Evolutionary conservation across 1,140 invertebrate species (phyloP), one percentile per base, ranked within the genome.

Genomic region (Hermetia illucens): DNA sequence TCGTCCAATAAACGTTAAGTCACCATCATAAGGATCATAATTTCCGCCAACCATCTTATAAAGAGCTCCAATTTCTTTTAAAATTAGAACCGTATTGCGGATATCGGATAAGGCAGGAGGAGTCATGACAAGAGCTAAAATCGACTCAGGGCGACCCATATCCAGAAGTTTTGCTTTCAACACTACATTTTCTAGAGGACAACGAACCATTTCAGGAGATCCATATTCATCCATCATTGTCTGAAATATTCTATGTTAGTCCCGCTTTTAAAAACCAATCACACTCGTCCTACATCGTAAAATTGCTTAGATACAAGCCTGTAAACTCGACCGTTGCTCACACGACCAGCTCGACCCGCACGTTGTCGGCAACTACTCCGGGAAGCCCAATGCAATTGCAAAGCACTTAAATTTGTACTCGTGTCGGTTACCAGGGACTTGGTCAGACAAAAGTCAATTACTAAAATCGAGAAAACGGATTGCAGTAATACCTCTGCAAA

Each of bases 401-500:
- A 64, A 33, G 73, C 74, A 20, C 79, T 75, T 48, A 83, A 92
- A 65, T 88, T 88, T 0, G 84, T 84, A 1, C 61, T 55, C 4
- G 66, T 53, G 56, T 94, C 82, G 34, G 73, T 74, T 3, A 79
- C 64, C 38, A 92, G 58, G 25, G 75, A 69, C 65, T 94, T 96
- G 20, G 85, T 89, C 12, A 96, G 64, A 62, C 92, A 96, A 62
- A 91, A 96, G 64, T 98, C 94, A 50, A 98, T 87, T 5, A 98
- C 90, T 89, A 58, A 38, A 63, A 53, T 44, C 13, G 46, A 42
- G 16, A 36, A 24, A 10, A 38, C 13, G 10, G n/a, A 38, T 17
- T 6, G 4, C n/a, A 8, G 12, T 16, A 27, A 38, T 8, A 15
- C 13, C 5, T 32, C 5, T 13, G 6, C 30, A 32, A 5, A 31